phyloP scores from a whole-genome alignment of 37 sponge, comb jelly and placozoan genomes.

The Ianthella basta region DNA sequence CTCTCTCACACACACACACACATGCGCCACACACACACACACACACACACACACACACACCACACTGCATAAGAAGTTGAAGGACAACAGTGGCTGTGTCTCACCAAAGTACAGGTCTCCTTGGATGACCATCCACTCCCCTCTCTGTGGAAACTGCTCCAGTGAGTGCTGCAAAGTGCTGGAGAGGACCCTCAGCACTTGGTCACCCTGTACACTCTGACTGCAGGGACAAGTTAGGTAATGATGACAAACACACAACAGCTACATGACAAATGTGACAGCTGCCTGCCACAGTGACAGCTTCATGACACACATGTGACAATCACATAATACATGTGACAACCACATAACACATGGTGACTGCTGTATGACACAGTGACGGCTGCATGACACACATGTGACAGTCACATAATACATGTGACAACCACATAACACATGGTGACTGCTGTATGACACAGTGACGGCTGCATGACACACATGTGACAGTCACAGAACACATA shows the following conservation, averaged over 20 bases:
- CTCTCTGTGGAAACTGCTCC: conserved; percentile 38
- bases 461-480: background rate
- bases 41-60: too few species aligned
- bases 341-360: too few species aligned
- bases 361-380: background rate
- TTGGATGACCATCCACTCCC: conserved; percentile 52
- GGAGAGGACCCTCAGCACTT: conserved; percentile 49
- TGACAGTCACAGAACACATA: background rate
- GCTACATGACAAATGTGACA: background rate
- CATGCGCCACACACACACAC: too few species aligned
- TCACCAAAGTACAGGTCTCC: conserved; percentile 61
- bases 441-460: conserved; percentile 41
- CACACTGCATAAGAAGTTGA: too few species aligned
- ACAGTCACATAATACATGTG: too few species aligned
- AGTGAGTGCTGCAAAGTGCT: conserved; percentile 52
- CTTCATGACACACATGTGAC: too few species aligned
- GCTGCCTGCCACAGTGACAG: background rate
- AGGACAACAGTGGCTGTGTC: background rate
- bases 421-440: too few species aligned
- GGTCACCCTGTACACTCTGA: conserved; percentile 42
- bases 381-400: background rate
- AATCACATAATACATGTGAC: too few species aligned
- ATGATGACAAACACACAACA: too few species aligned
- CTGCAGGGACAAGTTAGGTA: background rate
- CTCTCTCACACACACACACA: too few species aligned